Conservation (phyloP, 2,797 vertebrate species). For the Chiroxiphia lanceolata region DNA sequence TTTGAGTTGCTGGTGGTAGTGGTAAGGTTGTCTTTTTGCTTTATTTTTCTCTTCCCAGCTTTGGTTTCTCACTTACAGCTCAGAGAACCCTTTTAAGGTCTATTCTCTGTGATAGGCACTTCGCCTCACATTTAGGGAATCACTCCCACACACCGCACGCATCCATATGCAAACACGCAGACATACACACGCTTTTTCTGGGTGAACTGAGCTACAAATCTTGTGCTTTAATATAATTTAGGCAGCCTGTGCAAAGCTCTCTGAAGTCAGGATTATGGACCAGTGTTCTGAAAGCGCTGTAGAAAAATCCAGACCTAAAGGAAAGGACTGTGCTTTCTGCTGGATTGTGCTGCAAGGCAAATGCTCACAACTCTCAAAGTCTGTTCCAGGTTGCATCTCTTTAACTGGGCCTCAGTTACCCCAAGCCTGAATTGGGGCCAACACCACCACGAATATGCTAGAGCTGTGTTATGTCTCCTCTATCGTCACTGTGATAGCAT, state of each 20-base stretch:
- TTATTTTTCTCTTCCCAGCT: not conserved
- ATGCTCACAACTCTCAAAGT: not conserved
- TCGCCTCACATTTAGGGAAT: slow-evolving; percentile 37
- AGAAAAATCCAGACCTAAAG: not conserved
- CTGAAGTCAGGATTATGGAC: not conserved
- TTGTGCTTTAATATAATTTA: not conserved
- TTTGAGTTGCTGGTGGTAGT: not conserved
- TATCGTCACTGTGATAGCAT: not conserved
- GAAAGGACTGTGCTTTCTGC: not conserved
- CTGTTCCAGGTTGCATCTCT: not conserved
- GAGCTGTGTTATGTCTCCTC: not conserved
- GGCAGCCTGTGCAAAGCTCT: not conserved
- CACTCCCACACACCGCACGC: not conserved
- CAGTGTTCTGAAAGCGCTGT: not conserved
- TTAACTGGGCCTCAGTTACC: not conserved
- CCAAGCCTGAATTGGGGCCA: not conserved
- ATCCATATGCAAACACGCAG: slow-evolving; percentile 36
- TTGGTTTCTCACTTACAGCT: slow-evolving; percentile 60
- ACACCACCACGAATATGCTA: not conserved
- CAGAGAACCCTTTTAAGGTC: slow-evolving; percentile 44
- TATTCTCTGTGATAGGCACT: slow-evolving; percentile 35
- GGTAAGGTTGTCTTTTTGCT: not conserved
- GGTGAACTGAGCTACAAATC: not conserved
- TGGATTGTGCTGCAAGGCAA: not conserved
- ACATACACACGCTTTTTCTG: not conserved